Evolutionary conservation across 2,888 invertebrate species (phyloP), one percentile per base, ranked within the genome.

Genomic region (Tiliacea citrago): DNA sequence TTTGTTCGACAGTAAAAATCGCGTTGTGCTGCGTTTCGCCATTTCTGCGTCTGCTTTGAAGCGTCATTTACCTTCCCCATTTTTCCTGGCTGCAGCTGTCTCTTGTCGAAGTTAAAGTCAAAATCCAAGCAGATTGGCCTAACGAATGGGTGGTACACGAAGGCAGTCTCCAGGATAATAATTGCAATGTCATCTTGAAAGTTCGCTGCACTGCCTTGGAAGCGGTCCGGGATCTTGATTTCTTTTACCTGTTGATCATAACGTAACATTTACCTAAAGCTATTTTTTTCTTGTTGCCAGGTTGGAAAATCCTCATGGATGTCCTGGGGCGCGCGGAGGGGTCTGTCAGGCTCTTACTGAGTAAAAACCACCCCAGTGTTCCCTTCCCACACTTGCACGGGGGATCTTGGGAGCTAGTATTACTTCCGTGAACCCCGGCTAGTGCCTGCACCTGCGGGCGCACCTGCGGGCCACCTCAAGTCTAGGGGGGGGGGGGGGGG

Each of bases 121-220:
- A 94, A 93, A 77, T 96, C 94, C 21, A 97, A 75, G 79, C 97
- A 97, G 35, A 95, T 95, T 0, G 97, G 97, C 39, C 93, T 89
- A 1, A 97, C 94, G 71, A 88, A 91, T 0, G 91, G 86, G 21
- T 92, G 91, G 61, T 97, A 94, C 0, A 87, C 82, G 8, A 96
- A 94, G 0, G 93, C 86, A 0, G 87, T 88, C 2, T 91, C 88
- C n/a, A 97, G 88, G 1, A 96, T 86, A 7, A 97, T 73, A 4
- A 97, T 75, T 0, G 97, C 97, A 10, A 97, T 92, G 86, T 97
- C 97, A 0, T 97, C 97, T 53, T 97, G 97, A 79, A 96, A 97
- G 86, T 97, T 97, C 2, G 96, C 95, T 0, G 89, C 82, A 71
- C 93, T 89, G 63, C 97, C 97, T 81, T 94, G 96, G 90, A 97